These are phyloP conservation scores for Agrilus planipennis DNA, from an alignment of 1,140 invertebrate species.

Conservation along the genomic window DNA sequence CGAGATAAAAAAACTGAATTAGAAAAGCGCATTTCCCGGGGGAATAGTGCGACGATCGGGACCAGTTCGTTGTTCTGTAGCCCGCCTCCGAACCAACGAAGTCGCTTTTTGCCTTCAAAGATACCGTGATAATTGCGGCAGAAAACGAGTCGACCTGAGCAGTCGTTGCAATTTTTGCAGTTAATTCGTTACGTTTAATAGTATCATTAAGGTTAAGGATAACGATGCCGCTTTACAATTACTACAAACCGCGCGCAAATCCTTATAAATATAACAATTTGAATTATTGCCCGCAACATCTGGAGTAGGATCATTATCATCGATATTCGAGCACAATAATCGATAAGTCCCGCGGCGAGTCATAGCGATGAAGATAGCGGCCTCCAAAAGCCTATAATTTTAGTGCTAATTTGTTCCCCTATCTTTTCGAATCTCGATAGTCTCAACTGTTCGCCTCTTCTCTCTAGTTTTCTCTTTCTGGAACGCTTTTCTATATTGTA, in stretches of 20 bases:
- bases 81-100: no score
- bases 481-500: no score
- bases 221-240: constrained; percentile 27
- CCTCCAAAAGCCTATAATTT: constrained; percentile 35
- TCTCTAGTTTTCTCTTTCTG: no score
- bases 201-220: background rate
- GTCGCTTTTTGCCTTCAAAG: no score
- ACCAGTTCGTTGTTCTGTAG: no score
- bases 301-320: constrained; percentile 24
- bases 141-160: no score
- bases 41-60: no score
- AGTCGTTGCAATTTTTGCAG: no score
- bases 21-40: no score
- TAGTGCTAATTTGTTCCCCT: constrained; percentile 32
- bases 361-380: constrained; percentile 32
- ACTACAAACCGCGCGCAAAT: constrained; percentile 2
- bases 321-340: constrained; percentile 26
- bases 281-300: constrained; percentile 28
- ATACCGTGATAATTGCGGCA: no score
- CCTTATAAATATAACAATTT: constrained; percentile 26
- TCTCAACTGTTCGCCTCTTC: no score
- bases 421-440: constrained; percentile 26
- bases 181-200: background rate
- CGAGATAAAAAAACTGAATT: no score
- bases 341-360: constrained; percentile 30